Base-by-base conservation (phyloP, 2,113 vertebrate species). In the Toxotes jaculatrix region DNA sequence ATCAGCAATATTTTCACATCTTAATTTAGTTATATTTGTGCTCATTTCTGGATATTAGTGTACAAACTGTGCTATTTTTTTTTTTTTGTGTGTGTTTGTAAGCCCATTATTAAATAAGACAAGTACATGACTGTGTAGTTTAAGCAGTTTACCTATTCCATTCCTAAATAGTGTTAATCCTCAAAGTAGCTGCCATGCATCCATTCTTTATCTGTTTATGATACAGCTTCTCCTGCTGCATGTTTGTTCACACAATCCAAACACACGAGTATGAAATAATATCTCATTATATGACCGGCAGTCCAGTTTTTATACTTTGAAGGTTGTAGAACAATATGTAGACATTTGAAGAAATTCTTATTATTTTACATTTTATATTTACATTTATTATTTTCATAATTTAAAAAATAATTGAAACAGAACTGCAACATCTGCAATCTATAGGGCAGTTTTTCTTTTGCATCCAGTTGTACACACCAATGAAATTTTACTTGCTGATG, bases 31-130 rank as follows among this genome's bases (percentile, higher is more conserved):
- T 66, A n/a, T 5, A 55, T 47, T 73, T 55, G 27, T 8, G 13
- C 16, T 64, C 2, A 79, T 83, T 84, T 73, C 4, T 66, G 47
- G n/a, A n/a, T 66, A 61, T 87, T 68, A 72, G 17, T 51, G 1
- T 69, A 10, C 7, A 82, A 74, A 85, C 61, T 47, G 21, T n/a
- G 3, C n/a, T 56, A 4, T 13, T 55, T 77, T 71, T 59, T n/a
- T 40, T 55, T 38, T 71, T n/a, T n/a, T n/a, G n/a, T n/a, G n/a
- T 7, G 27, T 57, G 16, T 73, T 85, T 65, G 31, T 16, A 43
- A 55, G 32, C n/a, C 57, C 32, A n/a, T 82, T 45, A 66, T 56
- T 67, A 59, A 71, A 45, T 31, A n/a, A 21, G 60, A 63, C 47
- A 23, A 59, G 40, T 59, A 23, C 42, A 72, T 12, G 45, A 21